Evolutionary conservation across 2,888 invertebrate genomes (phyloP).

Genomic region (Eupithecia tripunctaria): DNA sequence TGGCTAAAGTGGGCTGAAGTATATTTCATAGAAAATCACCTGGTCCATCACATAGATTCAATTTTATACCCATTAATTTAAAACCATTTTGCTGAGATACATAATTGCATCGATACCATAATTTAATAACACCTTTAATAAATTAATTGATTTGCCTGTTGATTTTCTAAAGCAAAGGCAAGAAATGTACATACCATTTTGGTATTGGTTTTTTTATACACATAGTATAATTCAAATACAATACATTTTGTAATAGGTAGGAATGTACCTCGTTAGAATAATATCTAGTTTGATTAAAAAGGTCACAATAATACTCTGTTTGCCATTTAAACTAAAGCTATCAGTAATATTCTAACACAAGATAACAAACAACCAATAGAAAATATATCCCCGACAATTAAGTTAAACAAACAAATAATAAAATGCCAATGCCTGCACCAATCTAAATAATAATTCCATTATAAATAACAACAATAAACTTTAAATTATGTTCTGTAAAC

Average conservation of each 20-base stretch:
- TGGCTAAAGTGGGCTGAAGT: background rate
- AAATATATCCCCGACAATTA: constrained; percentile 43
- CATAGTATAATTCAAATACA: background rate
- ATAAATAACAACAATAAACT: constrained; percentile 13
- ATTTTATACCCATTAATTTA: constrained; percentile 5
- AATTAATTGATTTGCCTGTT: background rate
- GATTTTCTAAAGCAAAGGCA: background rate
- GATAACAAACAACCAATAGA: constrained; percentile 34
- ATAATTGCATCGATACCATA: constrained; percentile 3
- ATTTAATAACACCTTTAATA: background rate
- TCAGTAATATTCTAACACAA: constrained; percentile 29
- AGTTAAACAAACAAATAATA: constrained; percentile 12
- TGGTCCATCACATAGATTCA: constrained; percentile 10
- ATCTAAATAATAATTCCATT: constrained; percentile 24
- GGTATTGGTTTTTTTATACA: background rate
- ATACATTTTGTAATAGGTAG: background rate
- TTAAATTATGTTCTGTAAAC: background rate
- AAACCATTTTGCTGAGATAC: background rate
- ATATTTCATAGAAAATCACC: constrained; percentile 9
- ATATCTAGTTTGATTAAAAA: constrained; percentile 13
- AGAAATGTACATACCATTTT: background rate
- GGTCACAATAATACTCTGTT: constrained; percentile 26
- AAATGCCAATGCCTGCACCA: constrained; percentile 31
- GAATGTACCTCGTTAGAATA: background rate
- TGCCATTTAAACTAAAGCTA: constrained; percentile 24